Evolutionary conservation across 2,113 vertebrate species (phyloP).

Genomic region (Vireo altiloquus): DNA sequence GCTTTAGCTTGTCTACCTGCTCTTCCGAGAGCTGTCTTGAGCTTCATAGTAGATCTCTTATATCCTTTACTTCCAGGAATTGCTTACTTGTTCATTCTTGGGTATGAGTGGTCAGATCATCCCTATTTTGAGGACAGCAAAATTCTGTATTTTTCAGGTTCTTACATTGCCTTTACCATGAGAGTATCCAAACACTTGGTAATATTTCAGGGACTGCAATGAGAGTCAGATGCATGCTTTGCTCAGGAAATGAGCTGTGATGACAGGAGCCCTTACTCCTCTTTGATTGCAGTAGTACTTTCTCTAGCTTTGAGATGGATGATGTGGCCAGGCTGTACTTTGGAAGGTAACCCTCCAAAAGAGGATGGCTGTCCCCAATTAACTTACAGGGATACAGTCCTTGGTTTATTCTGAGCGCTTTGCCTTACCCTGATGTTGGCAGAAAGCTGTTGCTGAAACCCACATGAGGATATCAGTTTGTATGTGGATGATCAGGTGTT

Average conservation of each 20-base stretch:
- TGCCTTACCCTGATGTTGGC: not conserved
- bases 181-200: not conserved
- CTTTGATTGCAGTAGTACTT: not conserved
- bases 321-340: not conserved
- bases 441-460: not conserved
- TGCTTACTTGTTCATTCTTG: not conserved
- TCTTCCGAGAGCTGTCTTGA: not conserved
- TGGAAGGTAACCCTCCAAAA: not conserved
- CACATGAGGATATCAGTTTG: not conserved
- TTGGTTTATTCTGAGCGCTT: not conserved
- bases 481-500: rapidly evolving
- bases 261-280: not conserved
- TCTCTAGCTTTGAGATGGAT: not conserved
- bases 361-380: not conserved
- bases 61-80: not conserved
- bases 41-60: not conserved
- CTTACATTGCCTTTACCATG: rapidly evolving
- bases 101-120: not conserved
- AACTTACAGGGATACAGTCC: not conserved
- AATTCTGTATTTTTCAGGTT: not conserved
- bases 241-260: not conserved
- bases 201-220: rapidly evolving
- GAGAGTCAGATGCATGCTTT: not conserved
- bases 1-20: not conserved
- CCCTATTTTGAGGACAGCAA: not conserved